Conservation (phyloP, 2,888 invertebrate species). For the Meloe dianella region DNA sequence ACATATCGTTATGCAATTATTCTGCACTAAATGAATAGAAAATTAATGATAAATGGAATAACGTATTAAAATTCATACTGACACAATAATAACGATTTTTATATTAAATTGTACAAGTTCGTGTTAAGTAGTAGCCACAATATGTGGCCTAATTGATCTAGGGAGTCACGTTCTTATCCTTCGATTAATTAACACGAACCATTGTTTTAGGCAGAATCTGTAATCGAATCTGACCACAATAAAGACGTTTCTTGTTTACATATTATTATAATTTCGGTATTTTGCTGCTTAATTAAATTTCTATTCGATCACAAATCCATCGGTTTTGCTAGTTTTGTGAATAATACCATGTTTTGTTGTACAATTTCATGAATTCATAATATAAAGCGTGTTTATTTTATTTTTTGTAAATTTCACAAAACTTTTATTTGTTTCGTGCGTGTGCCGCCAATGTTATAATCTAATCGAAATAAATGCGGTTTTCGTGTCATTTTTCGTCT, state of each 20-base stretch:
- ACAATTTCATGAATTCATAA: neutral
- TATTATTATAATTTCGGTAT: neutral
- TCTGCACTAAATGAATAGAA: no score
- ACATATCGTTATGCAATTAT: no score
- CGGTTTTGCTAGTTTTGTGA: neutral
- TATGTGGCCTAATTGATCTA: neutral
- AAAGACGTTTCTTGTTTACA: constrained; percentile 1
- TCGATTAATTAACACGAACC: constrained; percentile 5
- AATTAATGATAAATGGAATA: no score
- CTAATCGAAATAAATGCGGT: constrained; percentile 33
- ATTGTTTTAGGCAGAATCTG: neutral
- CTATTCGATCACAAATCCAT: neutral
- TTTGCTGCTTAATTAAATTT: neutral
- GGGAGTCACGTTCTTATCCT: neutral
- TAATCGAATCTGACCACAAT: neutral
- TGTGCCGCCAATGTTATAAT: constrained; percentile 32
- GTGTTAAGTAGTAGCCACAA: neutral
- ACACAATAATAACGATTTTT: no score
- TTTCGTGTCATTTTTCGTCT: constrained; percentile 27
- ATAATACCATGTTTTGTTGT: neutral
- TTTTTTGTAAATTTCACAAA: constrained; percentile 8
- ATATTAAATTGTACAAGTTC: neutral
- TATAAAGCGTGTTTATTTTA: neutral
- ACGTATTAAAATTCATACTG: no score
- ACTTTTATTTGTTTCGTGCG: constrained; percentile 32